Percentiles rank a stretch among this genome's conserved stretches.
Conservation (phyloP, 2,888 invertebrate genomes). For the Caenorhabditis sp. region DNA sequence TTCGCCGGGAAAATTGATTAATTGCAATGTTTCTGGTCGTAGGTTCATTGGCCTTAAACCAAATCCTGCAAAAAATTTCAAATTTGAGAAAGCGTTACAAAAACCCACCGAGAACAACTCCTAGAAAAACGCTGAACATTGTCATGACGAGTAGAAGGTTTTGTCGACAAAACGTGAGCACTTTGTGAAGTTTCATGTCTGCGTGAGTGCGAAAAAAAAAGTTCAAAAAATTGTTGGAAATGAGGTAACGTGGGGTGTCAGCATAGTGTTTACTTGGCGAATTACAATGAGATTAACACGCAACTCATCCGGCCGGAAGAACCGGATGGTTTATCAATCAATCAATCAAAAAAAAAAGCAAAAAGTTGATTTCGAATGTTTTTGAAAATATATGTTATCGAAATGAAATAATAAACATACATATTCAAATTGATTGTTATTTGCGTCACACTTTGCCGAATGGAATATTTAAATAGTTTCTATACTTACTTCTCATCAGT, state of each 20-base stretch:
- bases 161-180: constrained; percentile 47
- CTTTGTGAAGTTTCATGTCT: constrained; percentile 7
- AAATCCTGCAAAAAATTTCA: constrained; percentile 62
- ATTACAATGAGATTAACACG: background rate
- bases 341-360: background rate
- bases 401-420: background rate
- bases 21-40: constrained; percentile 73
- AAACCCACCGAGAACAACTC: constrained; percentile 28
- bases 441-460: background rate
- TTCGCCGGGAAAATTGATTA: constrained; percentile 89
- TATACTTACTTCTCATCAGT: too few species aligned
- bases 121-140: constrained; percentile 53
- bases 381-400: background rate
- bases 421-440: background rate
- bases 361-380: background rate
- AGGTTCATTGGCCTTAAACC: constrained; percentile 75
- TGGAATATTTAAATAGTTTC: background rate
- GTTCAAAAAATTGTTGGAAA: background rate
- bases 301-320: background rate
- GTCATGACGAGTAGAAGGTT: constrained; percentile 53
- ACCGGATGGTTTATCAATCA: background rate
- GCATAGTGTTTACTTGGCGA: background rate
- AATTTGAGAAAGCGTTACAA: background rate
- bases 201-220: background rate
- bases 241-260: background rate